Conservation (phyloP, 2,888 invertebrate species). For the Halocaridina rubra region DNA sequence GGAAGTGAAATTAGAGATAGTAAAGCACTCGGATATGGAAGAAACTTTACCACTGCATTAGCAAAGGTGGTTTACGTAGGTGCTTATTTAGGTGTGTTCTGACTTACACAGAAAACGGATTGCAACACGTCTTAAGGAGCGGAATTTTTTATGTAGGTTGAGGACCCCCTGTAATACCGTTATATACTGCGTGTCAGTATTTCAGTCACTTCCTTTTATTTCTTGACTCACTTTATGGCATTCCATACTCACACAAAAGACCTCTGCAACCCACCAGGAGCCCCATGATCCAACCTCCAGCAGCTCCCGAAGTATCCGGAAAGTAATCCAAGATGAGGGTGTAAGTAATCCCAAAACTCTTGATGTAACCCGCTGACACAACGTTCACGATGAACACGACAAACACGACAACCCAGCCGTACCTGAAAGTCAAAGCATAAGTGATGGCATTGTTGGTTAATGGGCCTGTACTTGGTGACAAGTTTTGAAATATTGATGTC, state of each 20-base stretch:
- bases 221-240: too few species aligned
- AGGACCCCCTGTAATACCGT: too few species aligned
- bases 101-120: too few species aligned
- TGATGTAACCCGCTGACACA: conserved; percentile 40
- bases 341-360: conserved; percentile 40
- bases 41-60: too few species aligned
- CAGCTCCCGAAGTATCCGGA: conserved; percentile 24
- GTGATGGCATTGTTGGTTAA: neutral
- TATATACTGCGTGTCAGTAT: too few species aligned
- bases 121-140: too few species aligned
- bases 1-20: too few species aligned
- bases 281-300: conserved; percentile 30
- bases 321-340: conserved; percentile 7
- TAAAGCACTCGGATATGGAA: too few species aligned
- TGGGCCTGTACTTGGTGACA: neutral
- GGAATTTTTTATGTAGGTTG: too few species aligned
- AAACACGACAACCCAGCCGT: neutral
- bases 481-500: neutral
- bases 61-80: too few species aligned
- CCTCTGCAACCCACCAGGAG: conserved; percentile 40
- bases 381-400: neutral
- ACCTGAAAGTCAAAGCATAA: neutral
- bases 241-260: conserved; percentile 14
- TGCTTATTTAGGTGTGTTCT: too few species aligned
- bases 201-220: too few species aligned